Percentiles rank a stretch among this genome's conserved stretches.
phyloP scores from a whole-genome alignment of 2,113 vertebrate species.

The Pseudorectes ferrugineus region DNA sequence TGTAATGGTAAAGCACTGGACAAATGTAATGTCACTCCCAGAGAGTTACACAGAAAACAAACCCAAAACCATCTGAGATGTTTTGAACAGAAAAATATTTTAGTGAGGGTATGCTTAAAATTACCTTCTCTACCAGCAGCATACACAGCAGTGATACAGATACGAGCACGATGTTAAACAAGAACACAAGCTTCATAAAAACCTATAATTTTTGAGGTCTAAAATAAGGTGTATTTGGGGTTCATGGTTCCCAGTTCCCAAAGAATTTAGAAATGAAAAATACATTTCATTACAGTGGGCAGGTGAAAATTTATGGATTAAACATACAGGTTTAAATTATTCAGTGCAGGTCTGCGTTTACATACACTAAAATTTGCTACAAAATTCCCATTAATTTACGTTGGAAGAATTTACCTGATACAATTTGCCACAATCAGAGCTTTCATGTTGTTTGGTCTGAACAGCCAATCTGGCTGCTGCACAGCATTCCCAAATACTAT shows the following conservation, averaged over 20 bases:
- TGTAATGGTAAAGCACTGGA: not conserved
- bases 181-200: not conserved
- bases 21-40: not conserved
- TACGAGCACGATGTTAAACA: not conserved
- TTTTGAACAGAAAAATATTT: not conserved
- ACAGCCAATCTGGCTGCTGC: not conserved
- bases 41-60: not conserved
- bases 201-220: not conserved
- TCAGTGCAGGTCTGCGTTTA: not conserved
- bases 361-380: not conserved
- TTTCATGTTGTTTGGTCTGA: not conserved
- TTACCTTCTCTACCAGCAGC: not conserved
- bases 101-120: not conserved
- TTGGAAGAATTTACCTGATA: not conserved
- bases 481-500: not conserved
- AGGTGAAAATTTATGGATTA: not conserved
- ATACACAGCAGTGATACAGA: not conserved
- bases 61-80: not conserved
- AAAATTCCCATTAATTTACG: not conserved
- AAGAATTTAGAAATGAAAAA: not conserved
- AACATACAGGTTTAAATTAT: not conserved
- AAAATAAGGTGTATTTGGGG: not conserved
- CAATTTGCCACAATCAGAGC: not conserved
- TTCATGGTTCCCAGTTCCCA: not conserved
- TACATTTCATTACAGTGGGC: not conserved